A percentile compares a stretch with the other conserved stretches of the same genome.
Evolutionary conservation across 2,113 vertebrate species (phyloP).

Genomic region (Xerus inauris): DNA sequence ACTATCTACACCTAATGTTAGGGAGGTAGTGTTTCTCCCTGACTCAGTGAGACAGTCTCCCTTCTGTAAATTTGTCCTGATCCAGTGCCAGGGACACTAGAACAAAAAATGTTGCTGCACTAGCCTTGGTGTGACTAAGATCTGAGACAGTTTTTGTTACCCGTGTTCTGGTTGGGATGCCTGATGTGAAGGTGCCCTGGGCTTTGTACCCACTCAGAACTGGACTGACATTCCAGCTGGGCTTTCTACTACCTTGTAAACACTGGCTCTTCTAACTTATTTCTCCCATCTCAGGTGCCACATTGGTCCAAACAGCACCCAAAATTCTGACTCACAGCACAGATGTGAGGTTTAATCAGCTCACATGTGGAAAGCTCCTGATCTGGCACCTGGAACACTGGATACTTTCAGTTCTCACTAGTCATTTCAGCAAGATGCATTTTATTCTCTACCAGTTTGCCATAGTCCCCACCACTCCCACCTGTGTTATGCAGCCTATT

Average conservation of each 20-base stretch:
- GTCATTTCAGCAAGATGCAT: not conserved
- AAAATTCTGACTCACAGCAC: not conserved
- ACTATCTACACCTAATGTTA: not conserved
- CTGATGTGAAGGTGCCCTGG: not conserved
- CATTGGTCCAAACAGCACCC: not conserved
- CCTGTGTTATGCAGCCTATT: not conserved
- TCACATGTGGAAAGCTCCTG: not conserved
- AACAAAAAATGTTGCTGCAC: not conserved
- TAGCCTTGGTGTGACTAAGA: not conserved
- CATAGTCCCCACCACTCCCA: not conserved
- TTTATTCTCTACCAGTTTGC: not conserved
- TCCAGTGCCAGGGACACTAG: not conserved
- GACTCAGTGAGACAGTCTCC: not conserved
- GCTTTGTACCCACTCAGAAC: not conserved
- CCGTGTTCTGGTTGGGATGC: not conserved
- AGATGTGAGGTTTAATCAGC: not conserved
- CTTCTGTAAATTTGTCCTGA: not conserved
- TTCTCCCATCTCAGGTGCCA: not conserved
- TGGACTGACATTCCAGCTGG: not conserved
- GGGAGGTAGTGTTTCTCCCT: conserved; percentile 10
- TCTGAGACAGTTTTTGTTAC: not conserved
- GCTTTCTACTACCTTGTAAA: not conserved
- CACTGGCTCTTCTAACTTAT: not conserved
- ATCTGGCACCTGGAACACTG: not conserved
- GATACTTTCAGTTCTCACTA: not conserved